Evolutionary conservation across 2,888 invertebrate species (phyloP), one percentile per base, ranked within the genome.

Genomic region (Hartigia nigra): DNA sequence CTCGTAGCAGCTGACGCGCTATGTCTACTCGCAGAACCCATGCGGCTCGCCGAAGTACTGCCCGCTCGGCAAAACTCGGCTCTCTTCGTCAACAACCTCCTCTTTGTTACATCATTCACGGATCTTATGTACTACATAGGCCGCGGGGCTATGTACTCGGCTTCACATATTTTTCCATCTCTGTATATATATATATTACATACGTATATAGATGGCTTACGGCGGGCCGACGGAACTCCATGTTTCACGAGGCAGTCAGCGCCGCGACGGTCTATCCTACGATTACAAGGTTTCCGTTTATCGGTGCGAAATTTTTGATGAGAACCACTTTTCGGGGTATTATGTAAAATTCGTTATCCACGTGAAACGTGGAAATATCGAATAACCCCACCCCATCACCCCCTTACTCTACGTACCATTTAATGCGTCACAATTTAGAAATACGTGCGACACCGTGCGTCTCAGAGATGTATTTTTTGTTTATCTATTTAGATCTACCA

Each of bases 31-130:
- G 31, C 31, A 55, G 37, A 79, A 82, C 83, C 85, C 85, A 83
- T 84, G 81, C 83, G 84, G 81, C 79, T 82, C 80, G 80, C 76
- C 80, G 83, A 82, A 77, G 77, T 76, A 76, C 34, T 77, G 74
- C 82, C 82, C 31, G 74, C 78, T 90, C 91, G 91, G 88, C 76
- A 78, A 74, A 74, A 35, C 39, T 79, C 79, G 79, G 79, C 77
- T 70, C 83, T 86, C 84, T 87, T 86, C 90, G 91, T 81, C 76
- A 84, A 85, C 85, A n/a, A n/a, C 85, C 85, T 85, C 87, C 87
- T 87, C 88, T 87, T 89, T 89, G 90, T 91, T 91, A 91, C 91
- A 90, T 91, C 91, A 91, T 87, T 87, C 87, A 82, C 86, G 84
- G 84, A 81, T 84, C 84, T 83, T 86, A 85, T 86, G 81, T 86